Conservation (phyloP, 2,797 vertebrate species). For the Phrynocephalus forsythii region DNA sequence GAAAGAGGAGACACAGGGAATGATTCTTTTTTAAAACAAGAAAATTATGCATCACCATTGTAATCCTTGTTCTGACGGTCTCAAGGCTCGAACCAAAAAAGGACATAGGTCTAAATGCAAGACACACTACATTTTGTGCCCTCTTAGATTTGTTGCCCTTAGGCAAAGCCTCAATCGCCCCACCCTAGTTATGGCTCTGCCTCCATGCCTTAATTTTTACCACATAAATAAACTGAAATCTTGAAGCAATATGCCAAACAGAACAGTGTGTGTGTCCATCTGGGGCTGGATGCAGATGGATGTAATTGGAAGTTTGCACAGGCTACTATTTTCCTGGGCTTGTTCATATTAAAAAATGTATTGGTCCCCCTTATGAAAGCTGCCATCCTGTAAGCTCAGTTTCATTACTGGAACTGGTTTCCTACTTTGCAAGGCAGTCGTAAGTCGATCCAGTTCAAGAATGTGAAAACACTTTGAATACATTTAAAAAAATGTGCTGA, state of each 20-base stretch:
- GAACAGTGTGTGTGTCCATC: background rate
- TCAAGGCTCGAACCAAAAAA: too few relatives aligned
- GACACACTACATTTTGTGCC: too few relatives aligned
- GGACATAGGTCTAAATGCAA: too few relatives aligned
- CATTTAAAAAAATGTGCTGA: background rate
- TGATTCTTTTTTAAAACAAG: too few relatives aligned
- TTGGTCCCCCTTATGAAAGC: background rate
- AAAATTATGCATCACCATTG: too few relatives aligned
- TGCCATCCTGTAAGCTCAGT: background rate
- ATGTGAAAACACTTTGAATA: background rate
- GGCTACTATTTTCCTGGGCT: background rate
- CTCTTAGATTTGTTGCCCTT: too few relatives aligned
- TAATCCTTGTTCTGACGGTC: too few relatives aligned
- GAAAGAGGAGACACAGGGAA: too few relatives aligned
- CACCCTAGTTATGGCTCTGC: background rate
- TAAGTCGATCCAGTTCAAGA: background rate
- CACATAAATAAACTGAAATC: too few relatives aligned
- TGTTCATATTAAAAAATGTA: background rate
- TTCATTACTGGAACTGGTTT: background rate
- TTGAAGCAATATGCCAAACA: background rate
- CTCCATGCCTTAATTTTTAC: background rate
- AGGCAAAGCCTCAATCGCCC: too few relatives aligned
- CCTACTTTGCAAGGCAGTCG: background rate
- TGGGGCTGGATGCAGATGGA: too few relatives aligned
- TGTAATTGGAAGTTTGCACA: background rate